A percentile compares a stretch with the other conserved stretches of the same genome.
These are phyloP conservation scores for Coptodon rendalli DNA, from an alignment of 2,113 vertebrate species.

Conservation along the genomic window DNA sequence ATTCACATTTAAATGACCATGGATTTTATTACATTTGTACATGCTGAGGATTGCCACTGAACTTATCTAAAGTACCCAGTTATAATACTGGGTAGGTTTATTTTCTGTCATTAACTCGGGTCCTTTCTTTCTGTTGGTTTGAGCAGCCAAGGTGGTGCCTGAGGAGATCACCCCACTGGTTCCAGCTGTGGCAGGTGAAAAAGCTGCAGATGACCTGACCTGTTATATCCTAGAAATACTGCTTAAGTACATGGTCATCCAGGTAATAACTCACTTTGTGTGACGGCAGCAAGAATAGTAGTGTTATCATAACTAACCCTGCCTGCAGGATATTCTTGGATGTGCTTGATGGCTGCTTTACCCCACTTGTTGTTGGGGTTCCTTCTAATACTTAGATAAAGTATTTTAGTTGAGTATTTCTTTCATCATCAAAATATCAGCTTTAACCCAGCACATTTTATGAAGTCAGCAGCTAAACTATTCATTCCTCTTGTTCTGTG, in stretches of 20 bases:
- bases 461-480: background rate
- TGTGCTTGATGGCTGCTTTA: background rate
- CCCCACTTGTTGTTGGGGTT: background rate
- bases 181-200: slow-evolving; percentile 86
- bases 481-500: background rate
- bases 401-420: background rate
- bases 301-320: background rate
- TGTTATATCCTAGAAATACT: slow-evolving; percentile 92
- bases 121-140: background rate
- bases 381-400: background rate
- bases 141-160: slow-evolving; percentile 86
- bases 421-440: background rate
- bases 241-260: slow-evolving; percentile 93
- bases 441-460: background rate
- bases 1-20: background rate
- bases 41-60: background rate
- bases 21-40: background rate
- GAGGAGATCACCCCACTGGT: slow-evolving; percentile 93
- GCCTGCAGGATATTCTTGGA: background rate
- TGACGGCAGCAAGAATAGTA: background rate
- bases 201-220: slow-evolving; percentile 87
- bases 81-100: background rate
- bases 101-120: background rate
- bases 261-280: slow-evolving; percentile 70
- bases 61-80: background rate